Evolutionary conservation across 1,140 invertebrate genomes (phyloP).

Genomic region (Oreohelix idahoensis): DNA sequence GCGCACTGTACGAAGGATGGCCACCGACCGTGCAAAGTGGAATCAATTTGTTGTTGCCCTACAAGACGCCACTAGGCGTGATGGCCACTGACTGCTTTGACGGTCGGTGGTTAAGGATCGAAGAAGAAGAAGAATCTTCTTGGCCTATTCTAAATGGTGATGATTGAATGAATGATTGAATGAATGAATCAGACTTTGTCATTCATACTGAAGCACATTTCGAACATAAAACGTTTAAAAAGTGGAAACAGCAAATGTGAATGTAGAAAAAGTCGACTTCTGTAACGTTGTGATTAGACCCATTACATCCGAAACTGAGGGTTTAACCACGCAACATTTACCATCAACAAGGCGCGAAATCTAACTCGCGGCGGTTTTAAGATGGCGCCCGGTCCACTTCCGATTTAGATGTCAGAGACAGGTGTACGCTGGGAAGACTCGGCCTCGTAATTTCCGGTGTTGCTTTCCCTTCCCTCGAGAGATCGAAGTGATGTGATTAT

Average conservation of each 20-base stretch:
- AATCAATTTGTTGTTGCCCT: no score
- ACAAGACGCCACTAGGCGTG: no score
- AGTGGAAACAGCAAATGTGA: background rate
- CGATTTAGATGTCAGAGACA: slow-evolving; percentile 11
- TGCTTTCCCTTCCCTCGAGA: background rate
- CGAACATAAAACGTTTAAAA: background rate
- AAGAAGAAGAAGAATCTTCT: no score
- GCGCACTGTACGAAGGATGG: no score
- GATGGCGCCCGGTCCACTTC: background rate
- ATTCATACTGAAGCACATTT: no score
- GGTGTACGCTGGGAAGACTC: background rate
- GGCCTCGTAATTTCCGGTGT: slow-evolving; percentile 12
- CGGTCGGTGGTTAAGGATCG: no score
- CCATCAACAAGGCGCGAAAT: background rate
- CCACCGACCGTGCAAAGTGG: no score
- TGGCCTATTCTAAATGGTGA: no score
- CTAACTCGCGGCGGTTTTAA: background rate
- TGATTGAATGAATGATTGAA: no score
- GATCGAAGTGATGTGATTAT: slow-evolving; percentile 1
- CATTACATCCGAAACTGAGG: background rate
- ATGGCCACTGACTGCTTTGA: no score
- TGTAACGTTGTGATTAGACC: background rate
- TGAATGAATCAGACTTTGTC: no score
- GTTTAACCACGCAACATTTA: background rate
- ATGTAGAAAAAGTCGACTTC: background rate